Percentiles rank a stretch among this genome's conserved stretches.
Evolutionary conservation across 2,113 vertebrate genomes (phyloP).

Genomic region (Ictidomys tridecemlineatus): DNA sequence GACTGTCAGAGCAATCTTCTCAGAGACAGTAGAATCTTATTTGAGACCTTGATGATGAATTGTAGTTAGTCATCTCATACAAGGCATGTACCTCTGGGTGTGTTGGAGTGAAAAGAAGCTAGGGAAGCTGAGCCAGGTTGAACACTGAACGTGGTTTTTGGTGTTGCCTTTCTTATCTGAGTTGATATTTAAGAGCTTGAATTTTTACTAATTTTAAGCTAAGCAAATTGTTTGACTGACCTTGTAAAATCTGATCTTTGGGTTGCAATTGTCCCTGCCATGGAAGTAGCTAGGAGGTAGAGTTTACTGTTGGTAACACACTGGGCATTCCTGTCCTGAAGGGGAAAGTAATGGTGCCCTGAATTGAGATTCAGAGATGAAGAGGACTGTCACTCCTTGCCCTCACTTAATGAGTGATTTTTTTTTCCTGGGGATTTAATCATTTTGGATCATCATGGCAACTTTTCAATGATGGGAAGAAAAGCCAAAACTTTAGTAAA

Average conservation of each 20-base stretch:
- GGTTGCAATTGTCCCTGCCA: not conserved
- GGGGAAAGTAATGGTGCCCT: not conserved
- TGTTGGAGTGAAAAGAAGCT: not conserved
- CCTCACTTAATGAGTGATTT: not conserved
- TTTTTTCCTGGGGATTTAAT: not conserved
- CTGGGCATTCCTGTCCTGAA: not conserved
- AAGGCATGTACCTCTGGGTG: not conserved
- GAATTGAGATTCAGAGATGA: not conserved
- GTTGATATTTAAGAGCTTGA: not conserved
- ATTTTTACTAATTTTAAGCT: constrained; percentile 32
- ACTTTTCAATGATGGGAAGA: not conserved
- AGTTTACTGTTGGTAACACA: not conserved
- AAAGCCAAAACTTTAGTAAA: not conserved
- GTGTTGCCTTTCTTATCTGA: not conserved
- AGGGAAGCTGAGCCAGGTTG: not conserved
- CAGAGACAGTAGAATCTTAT: not conserved
- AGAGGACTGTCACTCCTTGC: not conserved
- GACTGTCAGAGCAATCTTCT: not conserved
- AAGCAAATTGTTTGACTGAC: not conserved
- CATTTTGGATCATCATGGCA: not conserved
- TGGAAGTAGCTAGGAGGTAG: not conserved
- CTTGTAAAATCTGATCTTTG: constrained; percentile 27
- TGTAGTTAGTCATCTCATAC: not conserved
- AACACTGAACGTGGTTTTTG: not conserved
- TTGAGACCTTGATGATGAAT: not conserved